Evolutionary conservation across 1,140 invertebrate species (phyloP), one percentile per base, ranked within the genome.

Genomic region (Sipha flava): DNA sequence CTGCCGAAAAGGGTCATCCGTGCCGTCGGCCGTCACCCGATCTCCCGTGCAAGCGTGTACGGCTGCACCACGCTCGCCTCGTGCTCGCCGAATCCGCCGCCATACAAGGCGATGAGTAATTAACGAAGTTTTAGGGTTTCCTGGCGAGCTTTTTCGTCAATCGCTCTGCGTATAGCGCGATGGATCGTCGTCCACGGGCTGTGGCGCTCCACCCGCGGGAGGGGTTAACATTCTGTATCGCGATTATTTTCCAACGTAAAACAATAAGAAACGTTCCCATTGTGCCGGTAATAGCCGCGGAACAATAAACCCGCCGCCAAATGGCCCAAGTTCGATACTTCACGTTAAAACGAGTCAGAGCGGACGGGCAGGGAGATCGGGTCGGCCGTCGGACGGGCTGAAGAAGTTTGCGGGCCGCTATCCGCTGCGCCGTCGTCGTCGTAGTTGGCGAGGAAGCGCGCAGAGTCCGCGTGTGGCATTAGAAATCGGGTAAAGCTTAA

Each of bases 271-370:
- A 57, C 34, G 49, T 57, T 40, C 34, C 47, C 23, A 77, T 77
- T 77, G 73, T 77, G 73, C 43, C 16, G 21, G 73, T 77, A 77
- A 73, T 73, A 52, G 70, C 70, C 23, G 12, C 1, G 18, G 29
- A 77, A 77, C 73, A 77, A 77, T 77, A 77, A 77, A 77, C 52
- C 72, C 21, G 34, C 72, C 21, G 34, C 31, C n/a, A 59, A 77
- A 77, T 77, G 49, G 73, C 52, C 73, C 16, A 77, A 77, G 52
- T 77, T 77, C 73, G 49, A 77, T 77, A 59, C 73, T 54, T 57
- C 34, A 54, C 72, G 37, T 75, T 52, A 59, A 57, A 77, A 59
- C 34, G 66, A 70, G 40, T 45, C 1, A 43, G 1, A 5, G 62
- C 21, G 6, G 1, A 14, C 16, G 1, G 64, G 21, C 18, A 34